These are phyloP conservation scores for Catocala fraxini DNA, from an alignment of 2,888 invertebrate genomes.

Conservation along the genomic window DNA sequence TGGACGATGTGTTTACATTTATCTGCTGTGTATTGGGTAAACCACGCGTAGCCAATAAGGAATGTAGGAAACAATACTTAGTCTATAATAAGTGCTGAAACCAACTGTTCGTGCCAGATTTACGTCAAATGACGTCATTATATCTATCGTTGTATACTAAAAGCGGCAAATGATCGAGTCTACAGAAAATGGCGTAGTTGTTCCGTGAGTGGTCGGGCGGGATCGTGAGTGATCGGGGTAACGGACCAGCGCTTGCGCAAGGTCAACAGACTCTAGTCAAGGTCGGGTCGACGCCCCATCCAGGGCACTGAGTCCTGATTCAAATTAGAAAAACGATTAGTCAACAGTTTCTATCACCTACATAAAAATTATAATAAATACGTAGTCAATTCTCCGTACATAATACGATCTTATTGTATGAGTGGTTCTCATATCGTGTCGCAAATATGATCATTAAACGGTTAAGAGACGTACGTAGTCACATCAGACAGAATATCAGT, in stretches of 20 bases:
- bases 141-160: not conserved
- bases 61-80: constrained; percentile 13
- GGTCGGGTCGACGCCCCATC: constrained; percentile 74
- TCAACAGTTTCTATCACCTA: constrained; percentile 1
- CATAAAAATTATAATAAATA: constrained; percentile 6
- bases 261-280: constrained; percentile 79
- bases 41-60: constrained; percentile 12
- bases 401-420: constrained; percentile 8
- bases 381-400: no score
- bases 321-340: constrained; percentile 15
- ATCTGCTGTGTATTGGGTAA: constrained; percentile 15
- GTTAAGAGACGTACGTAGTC: constrained; percentile 12
- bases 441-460: constrained; percentile 25
- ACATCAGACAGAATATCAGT: constrained; percentile 22
- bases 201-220: constrained; percentile 54
- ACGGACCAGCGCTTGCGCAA: constrained; percentile 76
- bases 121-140: not conserved
- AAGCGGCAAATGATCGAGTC: constrained; percentile 10
- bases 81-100: constrained; percentile 1
- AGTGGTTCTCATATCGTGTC: constrained; percentile 32
- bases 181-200: constrained; percentile 56
- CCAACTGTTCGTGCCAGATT: not conserved
- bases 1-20: constrained; percentile 9
- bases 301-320: constrained; percentile 52
- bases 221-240: constrained; percentile 66